Conservation (phyloP, 2,888 invertebrate genomes). For the Brachylomia viminalis region DNA sequence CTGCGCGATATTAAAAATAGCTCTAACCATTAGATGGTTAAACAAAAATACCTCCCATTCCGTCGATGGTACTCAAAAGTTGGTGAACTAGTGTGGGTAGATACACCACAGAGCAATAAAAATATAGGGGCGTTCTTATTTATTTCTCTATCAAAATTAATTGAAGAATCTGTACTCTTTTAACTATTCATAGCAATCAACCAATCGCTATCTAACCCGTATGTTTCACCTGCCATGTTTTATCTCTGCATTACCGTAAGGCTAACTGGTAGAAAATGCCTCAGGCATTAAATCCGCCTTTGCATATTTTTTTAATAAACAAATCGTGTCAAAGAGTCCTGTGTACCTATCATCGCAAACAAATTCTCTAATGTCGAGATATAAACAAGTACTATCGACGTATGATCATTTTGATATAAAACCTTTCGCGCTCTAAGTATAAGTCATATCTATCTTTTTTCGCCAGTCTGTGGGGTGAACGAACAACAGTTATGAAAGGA, state of each 20-base stretch:
- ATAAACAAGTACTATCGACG: not conserved
- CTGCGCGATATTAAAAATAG: slow-evolving; percentile 61
- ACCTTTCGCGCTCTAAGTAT: not conserved
- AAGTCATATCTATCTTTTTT: slow-evolving; percentile 15
- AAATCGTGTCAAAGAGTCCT: no score
- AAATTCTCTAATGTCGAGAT: not conserved
- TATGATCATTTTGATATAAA: not conserved
- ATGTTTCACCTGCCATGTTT: no score
- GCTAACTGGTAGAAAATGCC: no score
- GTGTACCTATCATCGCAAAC: no score
- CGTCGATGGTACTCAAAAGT: slow-evolving; percentile 74
- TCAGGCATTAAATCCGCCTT: no score
- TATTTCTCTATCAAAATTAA: not conserved
- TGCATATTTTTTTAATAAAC: no score
- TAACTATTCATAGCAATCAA: no score
- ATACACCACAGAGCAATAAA: slow-evolving; percentile 50
- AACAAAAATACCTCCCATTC: slow-evolving; percentile 72
- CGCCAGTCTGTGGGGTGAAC: slow-evolving; percentile 61
- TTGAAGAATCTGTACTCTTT: not conserved
- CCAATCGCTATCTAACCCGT: not conserved
- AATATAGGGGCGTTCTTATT: not conserved
- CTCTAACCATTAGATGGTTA: slow-evolving; percentile 61
- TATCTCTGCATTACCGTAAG: no score
- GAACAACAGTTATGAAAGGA: slow-evolving; percentile 81
- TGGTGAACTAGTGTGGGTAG: slow-evolving; percentile 75